Evolutionary conservation across 2,888 invertebrate genomes (phyloP).

Genomic region (Perizoma affinitatum): DNA sequence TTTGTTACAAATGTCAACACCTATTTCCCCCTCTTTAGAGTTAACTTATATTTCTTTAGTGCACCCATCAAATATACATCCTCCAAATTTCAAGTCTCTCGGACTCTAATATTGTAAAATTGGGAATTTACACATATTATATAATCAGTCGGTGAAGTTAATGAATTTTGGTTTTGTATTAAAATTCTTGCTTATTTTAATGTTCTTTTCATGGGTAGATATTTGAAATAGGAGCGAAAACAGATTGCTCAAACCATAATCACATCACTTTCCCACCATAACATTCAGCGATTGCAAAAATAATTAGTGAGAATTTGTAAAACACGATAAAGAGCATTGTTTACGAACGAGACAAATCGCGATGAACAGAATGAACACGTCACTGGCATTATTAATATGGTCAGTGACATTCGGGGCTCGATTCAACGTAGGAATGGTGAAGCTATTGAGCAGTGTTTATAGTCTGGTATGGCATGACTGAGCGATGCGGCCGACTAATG

Average conservation of each 20-base stretch:
- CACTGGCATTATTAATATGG: conserved; percentile 21
- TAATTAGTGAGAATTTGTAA: conserved; percentile 23
- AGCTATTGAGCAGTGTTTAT: conserved; percentile 15
- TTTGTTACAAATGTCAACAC: not conserved
- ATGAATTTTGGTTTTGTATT: no score
- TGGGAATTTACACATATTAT: no score
- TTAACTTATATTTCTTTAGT: no score
- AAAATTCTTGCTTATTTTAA: no score
- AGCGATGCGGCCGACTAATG: conserved; percentile 36
- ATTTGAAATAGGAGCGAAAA: not conserved
- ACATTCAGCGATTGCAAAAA: conserved; percentile 19
- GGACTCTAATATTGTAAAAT: no score
- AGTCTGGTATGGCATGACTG: conserved; percentile 23
- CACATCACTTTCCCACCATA: conserved; percentile 31
- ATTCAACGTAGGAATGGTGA: conserved; percentile 15
- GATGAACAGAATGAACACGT: conserved; percentile 30
- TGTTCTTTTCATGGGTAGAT: not conserved
- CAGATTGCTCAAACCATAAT: conserved; percentile 1
- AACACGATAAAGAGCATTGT: conserved; percentile 27
- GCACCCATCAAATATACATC: no score
- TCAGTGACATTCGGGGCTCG: conserved; percentile 10
- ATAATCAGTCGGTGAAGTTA: no score
- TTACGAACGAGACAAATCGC: conserved; percentile 27
- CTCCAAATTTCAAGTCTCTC: no score
- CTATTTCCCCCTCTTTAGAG: no score